phyloP scores from a whole-genome alignment of 2,113 vertebrate species.

The Aramus guarauna region DNA sequence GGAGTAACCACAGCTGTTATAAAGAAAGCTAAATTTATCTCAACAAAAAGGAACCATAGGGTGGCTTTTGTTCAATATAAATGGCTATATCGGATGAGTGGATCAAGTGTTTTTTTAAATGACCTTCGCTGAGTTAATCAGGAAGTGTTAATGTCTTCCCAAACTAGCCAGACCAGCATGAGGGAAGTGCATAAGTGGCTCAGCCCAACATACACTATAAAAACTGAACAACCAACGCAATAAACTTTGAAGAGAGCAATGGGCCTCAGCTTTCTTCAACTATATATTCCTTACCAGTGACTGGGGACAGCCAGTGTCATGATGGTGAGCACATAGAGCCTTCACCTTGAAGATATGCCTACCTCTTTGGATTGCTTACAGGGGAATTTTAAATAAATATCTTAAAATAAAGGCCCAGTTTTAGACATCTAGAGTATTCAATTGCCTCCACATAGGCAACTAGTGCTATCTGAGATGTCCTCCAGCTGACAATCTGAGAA shows the following conservation, averaged over 20 bases:
- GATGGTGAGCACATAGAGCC: neutral
- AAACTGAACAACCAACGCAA: neutral
- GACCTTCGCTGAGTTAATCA: neutral
- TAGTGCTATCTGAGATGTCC: neutral
- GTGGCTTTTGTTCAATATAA: neutral
- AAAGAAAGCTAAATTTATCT: neutral
- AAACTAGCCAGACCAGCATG: neutral
- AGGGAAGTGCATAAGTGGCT: neutral
- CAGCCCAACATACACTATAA: neutral
- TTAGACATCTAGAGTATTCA: neutral
- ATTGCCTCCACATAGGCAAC: neutral
- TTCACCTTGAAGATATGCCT: neutral
- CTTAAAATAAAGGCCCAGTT: neutral
- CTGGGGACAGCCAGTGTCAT: neutral
- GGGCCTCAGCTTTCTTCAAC: neutral
- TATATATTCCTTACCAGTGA: neutral
- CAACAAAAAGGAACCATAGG: fast-evolving
- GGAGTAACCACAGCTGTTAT: neutral
- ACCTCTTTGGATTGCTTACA: neutral
- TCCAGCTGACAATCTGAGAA: neutral
- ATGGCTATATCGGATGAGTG: neutral
- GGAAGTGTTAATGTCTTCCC: neutral
- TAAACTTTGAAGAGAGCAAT: neutral
- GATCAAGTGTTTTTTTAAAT: neutral
- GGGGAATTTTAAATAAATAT: neutral